These are phyloP conservation scores for Phrynocephalus forsythii DNA, from an alignment of 2,797 vertebrate genomes.

Conservation along the genomic window DNA sequence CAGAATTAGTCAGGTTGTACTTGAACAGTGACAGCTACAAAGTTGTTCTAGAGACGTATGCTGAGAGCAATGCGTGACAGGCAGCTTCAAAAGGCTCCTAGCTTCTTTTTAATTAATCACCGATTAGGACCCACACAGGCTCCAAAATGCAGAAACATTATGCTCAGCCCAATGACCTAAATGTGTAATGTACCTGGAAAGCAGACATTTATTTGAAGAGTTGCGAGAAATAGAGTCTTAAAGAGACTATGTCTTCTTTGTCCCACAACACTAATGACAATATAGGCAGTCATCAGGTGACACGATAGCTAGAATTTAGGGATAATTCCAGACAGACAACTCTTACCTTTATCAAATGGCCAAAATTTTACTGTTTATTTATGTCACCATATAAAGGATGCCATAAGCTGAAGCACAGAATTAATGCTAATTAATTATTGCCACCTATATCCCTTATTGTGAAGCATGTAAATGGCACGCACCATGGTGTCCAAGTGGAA, in stretches of 20 bases:
- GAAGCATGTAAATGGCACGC: no score
- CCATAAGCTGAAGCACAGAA: no score
- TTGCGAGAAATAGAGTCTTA: not conserved
- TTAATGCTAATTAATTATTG: no score
- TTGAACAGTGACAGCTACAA: not conserved
- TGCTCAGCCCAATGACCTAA: not conserved
- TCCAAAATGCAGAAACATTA: conserved; percentile 12
- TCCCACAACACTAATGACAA: not conserved
- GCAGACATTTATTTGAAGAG: conserved; percentile 2
- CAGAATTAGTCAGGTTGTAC: not conserved
- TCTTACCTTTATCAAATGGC: not conserved
- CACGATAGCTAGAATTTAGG: not conserved
- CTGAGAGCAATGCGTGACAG: not conserved
- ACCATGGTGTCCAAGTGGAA: no score
- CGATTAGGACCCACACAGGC: not conserved
- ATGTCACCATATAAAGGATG: no score
- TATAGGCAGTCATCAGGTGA: not conserved
- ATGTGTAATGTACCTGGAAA: conserved; percentile 1
- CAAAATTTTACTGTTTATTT: no score
- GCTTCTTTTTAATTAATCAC: conserved; percentile 22
- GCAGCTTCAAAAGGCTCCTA: not conserved
- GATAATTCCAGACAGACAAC: not conserved
- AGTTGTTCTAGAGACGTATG: not conserved
- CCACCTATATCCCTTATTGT: no score
- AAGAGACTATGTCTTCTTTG: not conserved